Conservation (phyloP, 1,140 invertebrate species). For the Brachionus calyciflorus region DNA sequence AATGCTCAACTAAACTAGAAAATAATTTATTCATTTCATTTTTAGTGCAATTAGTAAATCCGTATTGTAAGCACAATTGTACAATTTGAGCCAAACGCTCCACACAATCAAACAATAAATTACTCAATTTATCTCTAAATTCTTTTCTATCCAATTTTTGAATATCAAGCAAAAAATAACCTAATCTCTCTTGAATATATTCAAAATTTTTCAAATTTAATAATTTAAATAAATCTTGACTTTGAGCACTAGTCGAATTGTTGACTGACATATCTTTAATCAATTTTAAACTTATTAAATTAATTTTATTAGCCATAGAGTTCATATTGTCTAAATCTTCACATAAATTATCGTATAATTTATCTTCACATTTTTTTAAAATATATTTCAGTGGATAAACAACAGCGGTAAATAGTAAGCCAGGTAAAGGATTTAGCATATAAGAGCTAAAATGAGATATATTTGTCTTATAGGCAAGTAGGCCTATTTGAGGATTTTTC, state of each 20-base stretch:
- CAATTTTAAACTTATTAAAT: constrained; percentile 15
- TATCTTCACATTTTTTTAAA: not conserved
- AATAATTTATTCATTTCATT: constrained; percentile 16
- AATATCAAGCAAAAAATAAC: too few relatives aligned
- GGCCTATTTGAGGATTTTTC: not conserved
- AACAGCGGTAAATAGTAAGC: not conserved
- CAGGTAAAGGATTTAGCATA: constrained; percentile 36
- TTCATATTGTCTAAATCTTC: not conserved
- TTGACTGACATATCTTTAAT: not conserved
- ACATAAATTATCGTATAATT: not conserved
- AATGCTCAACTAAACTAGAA: too few relatives aligned
- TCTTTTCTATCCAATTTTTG: not conserved
- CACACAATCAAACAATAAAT: constrained; percentile 11
- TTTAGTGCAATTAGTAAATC: constrained; percentile 19
- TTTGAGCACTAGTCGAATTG: not conserved
- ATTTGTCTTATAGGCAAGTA: constrained; percentile 34
- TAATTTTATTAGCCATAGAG: constrained; percentile 7
- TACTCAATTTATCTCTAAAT: not conserved
- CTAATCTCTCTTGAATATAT: not conserved
- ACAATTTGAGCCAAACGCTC: constrained; percentile 36
- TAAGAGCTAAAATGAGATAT: constrained; percentile 38
- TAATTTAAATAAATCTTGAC: constrained; percentile 21
- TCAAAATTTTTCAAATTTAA: constrained; percentile 33
- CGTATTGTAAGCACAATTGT: not conserved
- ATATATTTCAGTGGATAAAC: constrained; percentile 7